Evolutionary conservation across 2,113 vertebrate species (phyloP), one percentile per base, ranked within the genome.

Genomic region (Tiliqua scincoides): DNA sequence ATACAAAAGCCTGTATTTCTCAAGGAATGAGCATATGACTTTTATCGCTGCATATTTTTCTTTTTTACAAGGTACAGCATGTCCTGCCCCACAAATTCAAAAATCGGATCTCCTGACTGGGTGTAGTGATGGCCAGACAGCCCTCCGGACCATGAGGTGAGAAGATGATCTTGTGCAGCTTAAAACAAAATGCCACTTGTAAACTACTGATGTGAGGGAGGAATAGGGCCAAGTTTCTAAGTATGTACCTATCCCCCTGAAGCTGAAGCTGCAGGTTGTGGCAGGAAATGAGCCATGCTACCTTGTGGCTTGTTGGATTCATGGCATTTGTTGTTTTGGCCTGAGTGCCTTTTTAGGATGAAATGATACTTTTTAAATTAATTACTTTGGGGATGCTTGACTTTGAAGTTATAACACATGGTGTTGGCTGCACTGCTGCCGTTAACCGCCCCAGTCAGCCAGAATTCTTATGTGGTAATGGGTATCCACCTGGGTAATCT

Each of bases 11-110:
- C 0, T 40, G 15, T 23, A 17, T 72, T 70, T 77, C 72, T 43
- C 48, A 82, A 3, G 27, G n/a, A 18, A 40, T 72, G 82, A 71
- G 25, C 7, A 17, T 11, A 9, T 82, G 54, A 68, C 70, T n/a
- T 0, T 84, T 21, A 32, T 1, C 2, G 10, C 30, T 48, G 32
- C 14, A 20, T 30, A 7, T 73, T 86, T 71, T 9, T 72, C 10
- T 91, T 78, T 59, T 70, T 73, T 79, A 6, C 23, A 73, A 96
- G 95, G 80, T 86, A 21, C 90, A 87, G 74, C 94, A 77, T 94
- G 2, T 70, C 92, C 92, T 78, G 95, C 95, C 48, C 95, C 93
- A 78, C 87, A 82, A 59, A 94, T 95, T 80, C 87, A 89, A 8
- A 87, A 90, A 30, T 93, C 92, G 9, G 95, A 95, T 75, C 92